Base-by-base conservation (phyloP, 2,888 invertebrate genomes). In the Nomada fabriciana region DNA sequence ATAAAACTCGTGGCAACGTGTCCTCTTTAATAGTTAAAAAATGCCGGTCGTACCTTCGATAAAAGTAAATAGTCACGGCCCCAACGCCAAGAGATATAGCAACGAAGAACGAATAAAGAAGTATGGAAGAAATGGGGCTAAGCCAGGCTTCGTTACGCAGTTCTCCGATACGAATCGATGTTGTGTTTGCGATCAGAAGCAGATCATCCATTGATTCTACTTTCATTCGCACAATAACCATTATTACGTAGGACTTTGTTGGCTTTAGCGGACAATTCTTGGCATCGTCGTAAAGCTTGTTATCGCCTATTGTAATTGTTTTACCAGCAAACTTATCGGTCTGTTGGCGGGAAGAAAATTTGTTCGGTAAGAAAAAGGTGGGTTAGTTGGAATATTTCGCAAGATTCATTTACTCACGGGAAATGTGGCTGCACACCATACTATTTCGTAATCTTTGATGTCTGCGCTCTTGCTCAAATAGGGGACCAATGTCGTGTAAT, bases 241-340 rank as follows among this genome's bases (percentile, higher is more conserved):
- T 7, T 25, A 91, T 73, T 7, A 70, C 67, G 43, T 91, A 91
- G 11, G 68, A 80, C 15, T 85, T 73, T 15, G 81, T 61, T 4
- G 86, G 59, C 29, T 84, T 80, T 4, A 91, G 73, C 0, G 78
- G 75, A 25, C 88, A 89, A 65, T 90, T 89, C 23, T 20, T 80
- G 0, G 55, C 82, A 7, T 53, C 67, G 10, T 60, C 75, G 23
- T 88, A 84, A 7, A 67, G 10, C 15, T 55, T 23, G n/a, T 86
- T 74, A 55, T 90, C 86, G 10, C 91, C 91, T 11, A 91, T 76
- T 2, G 2, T 71, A n/a, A 91, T 87, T 23, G 61, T 64, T 25
- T 65, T 79, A 5, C 81, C 80, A 1, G 77, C 82, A 0, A 69
- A 80, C 2, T 61, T 15, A 42, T 68, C 50, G 2, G 86, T 85